These are phyloP conservation scores for Sarcophaga bullata DNA, from an alignment of 1,140 invertebrate genomes.

Conservation along the genomic window DNA sequence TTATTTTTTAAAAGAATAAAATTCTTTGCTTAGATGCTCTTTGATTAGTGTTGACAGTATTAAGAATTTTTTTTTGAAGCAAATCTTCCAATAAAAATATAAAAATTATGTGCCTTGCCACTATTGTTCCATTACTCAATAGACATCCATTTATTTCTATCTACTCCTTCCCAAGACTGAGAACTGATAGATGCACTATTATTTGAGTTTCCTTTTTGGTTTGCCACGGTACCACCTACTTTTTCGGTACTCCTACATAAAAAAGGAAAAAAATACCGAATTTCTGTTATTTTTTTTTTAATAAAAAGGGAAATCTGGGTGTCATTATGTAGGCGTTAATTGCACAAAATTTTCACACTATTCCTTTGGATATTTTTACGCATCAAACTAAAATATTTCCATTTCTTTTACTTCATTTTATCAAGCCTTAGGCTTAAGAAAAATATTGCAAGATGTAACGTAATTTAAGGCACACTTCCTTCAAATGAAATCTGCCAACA, in stretches of 20 bases:
- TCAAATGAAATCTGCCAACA: neutral
- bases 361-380: neutral
- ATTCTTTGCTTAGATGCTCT: neutral
- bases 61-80: slow-evolving; percentile 50
- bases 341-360: slow-evolving; percentile 47
- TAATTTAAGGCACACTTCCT: slow-evolving; percentile 34
- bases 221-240: slow-evolving; percentile 51
- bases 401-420: slow-evolving; percentile 15
- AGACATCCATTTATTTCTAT: neutral
- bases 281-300: neutral
- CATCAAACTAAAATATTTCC: slow-evolving; percentile 13
- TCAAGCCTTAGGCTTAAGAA: neutral
- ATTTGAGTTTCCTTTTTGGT: slow-evolving; percentile 15
- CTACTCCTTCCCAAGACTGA: neutral
- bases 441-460: neutral
- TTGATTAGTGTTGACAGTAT: slow-evolving; percentile 59
- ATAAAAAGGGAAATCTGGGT: slow-evolving; percentile 36
- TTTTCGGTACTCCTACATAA: neutral
- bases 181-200: neutral
- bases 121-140: slow-evolving; percentile 34
- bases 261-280: neutral
- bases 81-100: neutral
- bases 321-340: slow-evolving; percentile 45
- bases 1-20: neutral
- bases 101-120: neutral